Evolutionary conservation across 2,797 vertebrate genomes (phyloP).

Genomic region (Bufotes viridis): DNA sequence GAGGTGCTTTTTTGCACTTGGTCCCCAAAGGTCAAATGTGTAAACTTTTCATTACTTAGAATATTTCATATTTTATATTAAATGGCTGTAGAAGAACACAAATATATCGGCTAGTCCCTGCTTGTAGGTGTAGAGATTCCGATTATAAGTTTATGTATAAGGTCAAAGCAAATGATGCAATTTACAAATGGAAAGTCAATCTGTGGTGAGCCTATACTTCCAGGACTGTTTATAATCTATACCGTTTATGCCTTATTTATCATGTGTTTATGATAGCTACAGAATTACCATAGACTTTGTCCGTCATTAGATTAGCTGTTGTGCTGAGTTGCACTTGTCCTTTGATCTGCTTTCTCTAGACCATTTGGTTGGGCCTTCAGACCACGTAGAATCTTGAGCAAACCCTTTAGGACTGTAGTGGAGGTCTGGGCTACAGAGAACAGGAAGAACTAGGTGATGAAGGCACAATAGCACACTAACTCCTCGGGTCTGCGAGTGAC

Average conservation of each 20-base stretch:
- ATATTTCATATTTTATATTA: too few species aligned
- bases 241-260: background rate
- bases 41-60: too few species aligned
- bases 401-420: conserved; percentile 40
- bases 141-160: background rate
- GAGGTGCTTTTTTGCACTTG: background rate
- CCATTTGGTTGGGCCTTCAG: conserved; percentile 33
- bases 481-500: conserved; percentile 22
- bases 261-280: background rate
- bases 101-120: too few species aligned
- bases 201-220: background rate
- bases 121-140: too few species aligned
- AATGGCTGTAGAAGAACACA: too few species aligned
- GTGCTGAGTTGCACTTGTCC: background rate
- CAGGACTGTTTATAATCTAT: background rate
- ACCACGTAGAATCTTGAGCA: conserved; percentile 14
- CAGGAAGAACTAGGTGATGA: conserved; percentile 53
- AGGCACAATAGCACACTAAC: conserved; percentile 31
- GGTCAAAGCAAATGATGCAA: background rate
- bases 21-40: background rate
- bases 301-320: background rate
- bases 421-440: conserved; percentile 23
- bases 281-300: background rate
- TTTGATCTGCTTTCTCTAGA: conserved; percentile 32
- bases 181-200: background rate